phyloP scores from a whole-genome alignment of 2,113 vertebrate genomes.

The Nerophis lumbriciformis region DNA sequence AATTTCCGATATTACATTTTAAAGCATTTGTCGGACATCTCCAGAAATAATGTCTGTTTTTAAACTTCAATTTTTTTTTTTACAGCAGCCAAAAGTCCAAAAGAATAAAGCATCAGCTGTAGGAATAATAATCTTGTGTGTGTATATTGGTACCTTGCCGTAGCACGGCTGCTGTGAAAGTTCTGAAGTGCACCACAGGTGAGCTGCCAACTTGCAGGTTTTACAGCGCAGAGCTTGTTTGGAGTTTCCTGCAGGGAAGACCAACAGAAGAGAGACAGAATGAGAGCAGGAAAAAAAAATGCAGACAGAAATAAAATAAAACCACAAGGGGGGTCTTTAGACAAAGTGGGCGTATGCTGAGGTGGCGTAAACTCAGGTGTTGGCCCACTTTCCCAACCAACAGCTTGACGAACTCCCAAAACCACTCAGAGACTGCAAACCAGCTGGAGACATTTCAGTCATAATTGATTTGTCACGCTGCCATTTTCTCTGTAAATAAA shows the following conservation, averaged over 20 bases:
- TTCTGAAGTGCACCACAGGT: conserved; percentile 88
- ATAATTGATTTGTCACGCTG: conserved; percentile 35
- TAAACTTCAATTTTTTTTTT: too few species aligned
- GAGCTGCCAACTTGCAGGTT: conserved; percentile 84
- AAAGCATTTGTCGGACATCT: too few species aligned
- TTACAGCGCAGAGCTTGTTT: conserved; percentile 88
- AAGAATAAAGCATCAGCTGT: too few species aligned
- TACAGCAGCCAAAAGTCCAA: too few species aligned
- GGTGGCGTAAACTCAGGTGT: neutral
- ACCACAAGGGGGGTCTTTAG: conserved; percentile 13
- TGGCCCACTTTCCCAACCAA: conserved; percentile 20
- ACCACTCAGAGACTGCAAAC: neutral
- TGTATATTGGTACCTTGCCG: conserved; percentile 67
- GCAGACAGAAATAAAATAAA: conserved; percentile 12
- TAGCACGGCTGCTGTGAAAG: conserved; percentile 83
- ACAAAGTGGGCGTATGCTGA: conserved; percentile 18
- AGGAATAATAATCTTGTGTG: neutral
- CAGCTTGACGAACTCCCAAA: conserved; percentile 24
- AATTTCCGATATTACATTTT: too few species aligned
- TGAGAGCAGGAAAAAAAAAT: conserved; percentile 13
- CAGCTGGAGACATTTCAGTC: conserved; percentile 49
- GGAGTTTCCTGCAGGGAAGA: conserved; percentile 77
- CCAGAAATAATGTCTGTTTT: too few species aligned
- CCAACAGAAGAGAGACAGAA: conserved; percentile 6
- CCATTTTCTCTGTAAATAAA: conserved; percentile 4